These are phyloP conservation scores for Taeniopygia guttata DNA, from an alignment of 2,797 vertebrate genomes.

Conservation along the genomic window DNA sequence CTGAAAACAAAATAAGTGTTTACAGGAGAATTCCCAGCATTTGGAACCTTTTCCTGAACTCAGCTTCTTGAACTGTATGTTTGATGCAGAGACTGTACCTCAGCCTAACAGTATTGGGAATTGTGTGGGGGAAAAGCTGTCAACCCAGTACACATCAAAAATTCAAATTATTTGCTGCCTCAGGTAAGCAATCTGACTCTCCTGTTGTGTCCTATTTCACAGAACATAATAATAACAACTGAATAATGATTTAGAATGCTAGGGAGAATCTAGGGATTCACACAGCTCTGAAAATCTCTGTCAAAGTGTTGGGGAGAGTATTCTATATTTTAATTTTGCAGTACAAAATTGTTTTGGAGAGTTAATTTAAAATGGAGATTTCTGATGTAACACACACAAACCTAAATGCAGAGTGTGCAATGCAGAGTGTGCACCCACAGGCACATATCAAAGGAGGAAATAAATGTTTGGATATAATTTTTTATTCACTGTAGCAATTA, in stretches of 20 bases:
- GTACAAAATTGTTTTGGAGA: background rate
- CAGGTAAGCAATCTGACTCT: background rate
- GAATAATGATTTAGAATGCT: background rate
- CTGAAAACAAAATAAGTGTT: background rate
- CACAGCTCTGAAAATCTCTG: background rate
- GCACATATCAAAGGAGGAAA: background rate
- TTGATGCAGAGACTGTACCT: background rate
- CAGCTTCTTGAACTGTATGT: background rate
- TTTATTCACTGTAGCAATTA: background rate
- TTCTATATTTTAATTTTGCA: background rate
- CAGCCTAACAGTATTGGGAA: background rate
- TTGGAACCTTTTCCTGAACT: background rate
- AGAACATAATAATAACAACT: background rate
- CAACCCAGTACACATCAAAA: background rate
- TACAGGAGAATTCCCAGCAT: background rate
- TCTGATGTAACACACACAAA: background rate
- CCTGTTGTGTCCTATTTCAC: background rate
- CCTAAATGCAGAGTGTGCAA: background rate
- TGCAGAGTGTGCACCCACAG: accelerated
- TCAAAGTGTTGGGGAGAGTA: background rate
- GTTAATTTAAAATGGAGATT: background rate
- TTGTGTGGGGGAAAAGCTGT: background rate
- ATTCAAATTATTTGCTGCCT: background rate
- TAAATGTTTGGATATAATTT: background rate
- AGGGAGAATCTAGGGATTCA: background rate